Conservation (phyloP, 2,113 vertebrate species). For the Campylomormyrus tamandua region DNA sequence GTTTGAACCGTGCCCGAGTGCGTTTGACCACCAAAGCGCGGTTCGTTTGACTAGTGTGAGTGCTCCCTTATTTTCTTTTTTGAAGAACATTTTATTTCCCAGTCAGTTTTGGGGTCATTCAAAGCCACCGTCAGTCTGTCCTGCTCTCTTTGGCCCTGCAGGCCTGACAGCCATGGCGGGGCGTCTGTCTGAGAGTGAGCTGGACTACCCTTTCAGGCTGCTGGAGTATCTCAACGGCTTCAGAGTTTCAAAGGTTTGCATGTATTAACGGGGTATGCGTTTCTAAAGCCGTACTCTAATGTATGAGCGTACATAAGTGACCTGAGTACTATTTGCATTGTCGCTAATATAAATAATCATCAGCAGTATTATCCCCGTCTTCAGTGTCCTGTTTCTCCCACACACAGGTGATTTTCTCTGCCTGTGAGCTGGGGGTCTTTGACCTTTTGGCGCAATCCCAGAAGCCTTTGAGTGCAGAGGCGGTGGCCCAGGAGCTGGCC, state of each 20-base stretch:
- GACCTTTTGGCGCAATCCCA: constrained; percentile 54
- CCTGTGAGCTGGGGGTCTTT: constrained; percentile 63
- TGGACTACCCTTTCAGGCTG: constrained; percentile 64
- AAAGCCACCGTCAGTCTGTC: background rate
- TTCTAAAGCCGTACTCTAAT: background rate
- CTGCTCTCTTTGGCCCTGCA: background rate
- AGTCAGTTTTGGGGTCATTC: background rate
- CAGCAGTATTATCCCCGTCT: background rate
- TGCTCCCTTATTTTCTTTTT: too few species aligned
- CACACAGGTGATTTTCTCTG: constrained; percentile 59
- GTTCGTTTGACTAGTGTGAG: too few species aligned
- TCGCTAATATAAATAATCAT: background rate
- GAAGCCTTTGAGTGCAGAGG: constrained; percentile 45
- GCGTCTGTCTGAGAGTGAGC: constrained; percentile 61
- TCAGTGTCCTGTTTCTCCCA: background rate
- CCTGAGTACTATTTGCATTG: background rate
- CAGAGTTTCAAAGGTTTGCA: constrained; percentile 58
- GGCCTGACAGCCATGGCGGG: constrained; percentile 48
- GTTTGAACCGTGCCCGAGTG: too few species aligned
- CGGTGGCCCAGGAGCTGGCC: constrained; percentile 40
- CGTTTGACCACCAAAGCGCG: too few species aligned
- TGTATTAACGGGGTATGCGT: background rate
- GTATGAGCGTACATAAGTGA: background rate
- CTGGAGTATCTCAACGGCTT: constrained; percentile 65
- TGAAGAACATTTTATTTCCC: background rate